Evolutionary conservation across 2,113 vertebrate genomes (phyloP).

Genomic region (Saguinus imperator): DNA sequence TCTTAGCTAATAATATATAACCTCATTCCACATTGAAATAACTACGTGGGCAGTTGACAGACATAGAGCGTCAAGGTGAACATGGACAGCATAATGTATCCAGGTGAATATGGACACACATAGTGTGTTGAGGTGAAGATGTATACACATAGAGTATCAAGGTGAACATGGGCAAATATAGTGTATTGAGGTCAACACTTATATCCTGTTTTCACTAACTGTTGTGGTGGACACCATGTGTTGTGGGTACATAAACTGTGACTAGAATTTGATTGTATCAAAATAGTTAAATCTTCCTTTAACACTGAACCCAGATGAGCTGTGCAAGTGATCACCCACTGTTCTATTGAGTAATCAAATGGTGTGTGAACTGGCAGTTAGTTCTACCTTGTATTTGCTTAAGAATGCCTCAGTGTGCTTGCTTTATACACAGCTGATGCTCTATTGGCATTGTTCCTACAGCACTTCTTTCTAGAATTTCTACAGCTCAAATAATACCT

Average conservation of each 20-base stretch:
- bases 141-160: no score
- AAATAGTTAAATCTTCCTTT: not conserved
- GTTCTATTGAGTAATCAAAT: not conserved
- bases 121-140: no score
- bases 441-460: not conserved
- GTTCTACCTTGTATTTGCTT: not conserved
- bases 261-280: not conserved
- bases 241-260: not conserved
- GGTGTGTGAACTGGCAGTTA: not conserved
- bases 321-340: not conserved
- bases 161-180: no score
- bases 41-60: not conserved
- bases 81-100: no score
- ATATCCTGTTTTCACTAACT: not conserved
- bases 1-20: not conserved
- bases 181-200: not conserved
- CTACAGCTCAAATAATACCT: not conserved
- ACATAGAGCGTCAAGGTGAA: not conserved
- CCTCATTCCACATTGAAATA: not conserved
- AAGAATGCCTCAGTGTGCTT: not conserved
- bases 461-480: not conserved
- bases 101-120: no score
- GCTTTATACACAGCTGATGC: not conserved
- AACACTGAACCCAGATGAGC: not conserved
- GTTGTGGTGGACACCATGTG: not conserved